Evolutionary conservation across 2,888 invertebrate genomes (phyloP), one percentile per base, ranked within the genome.

Genomic region (Mesoligia furuncula): DNA sequence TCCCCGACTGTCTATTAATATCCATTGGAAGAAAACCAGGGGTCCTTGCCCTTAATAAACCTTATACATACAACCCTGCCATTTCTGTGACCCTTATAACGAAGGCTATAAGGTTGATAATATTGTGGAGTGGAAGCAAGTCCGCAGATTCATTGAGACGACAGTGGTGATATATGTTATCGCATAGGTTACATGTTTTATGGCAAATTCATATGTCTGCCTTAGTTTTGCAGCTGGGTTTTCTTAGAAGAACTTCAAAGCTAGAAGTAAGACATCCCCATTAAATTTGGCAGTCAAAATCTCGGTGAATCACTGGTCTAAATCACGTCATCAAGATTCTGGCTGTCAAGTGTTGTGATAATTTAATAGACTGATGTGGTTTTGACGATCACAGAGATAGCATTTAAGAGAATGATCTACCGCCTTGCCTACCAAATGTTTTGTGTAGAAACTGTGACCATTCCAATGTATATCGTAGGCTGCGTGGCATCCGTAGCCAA

Each of bases 11-110:
- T 51, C 76, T 87, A 88, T 77, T 80, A 62, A 77, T 86, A 88
- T 59, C 67, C 77, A 45, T 71, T 70, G 91, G 92, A 92, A 92
- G 86, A 92, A 89, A 90, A 89, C 90, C 89, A 90, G 85, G 85
- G 92, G 89, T 88, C 87, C 85, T 86, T 87, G 90, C 82, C 88
- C 92, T 89, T 88, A 78, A 64, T 51, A 70, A 75, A 64, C 31
- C 48, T 71, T 77, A 72, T 75, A 51, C 31, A 51, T 2, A 70
- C 36, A 78, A 65, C 8, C 36, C 13, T 68, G 48, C 54, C 2
- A 17, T 51, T 27, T 8, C 17, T 31, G 1, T 65, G 11, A 69
- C 48, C 36, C 62, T 75, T 88, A 85, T 72, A 6, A 0, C 2
- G 0, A 39, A 27, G 1, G 0, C 0, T 0, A 42, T 77, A 87